Evolutionary conservation across 2,797 vertebrate genomes (phyloP), one percentile per base, ranked within the genome.

Genomic region (Trachops cirrhosus): DNA sequence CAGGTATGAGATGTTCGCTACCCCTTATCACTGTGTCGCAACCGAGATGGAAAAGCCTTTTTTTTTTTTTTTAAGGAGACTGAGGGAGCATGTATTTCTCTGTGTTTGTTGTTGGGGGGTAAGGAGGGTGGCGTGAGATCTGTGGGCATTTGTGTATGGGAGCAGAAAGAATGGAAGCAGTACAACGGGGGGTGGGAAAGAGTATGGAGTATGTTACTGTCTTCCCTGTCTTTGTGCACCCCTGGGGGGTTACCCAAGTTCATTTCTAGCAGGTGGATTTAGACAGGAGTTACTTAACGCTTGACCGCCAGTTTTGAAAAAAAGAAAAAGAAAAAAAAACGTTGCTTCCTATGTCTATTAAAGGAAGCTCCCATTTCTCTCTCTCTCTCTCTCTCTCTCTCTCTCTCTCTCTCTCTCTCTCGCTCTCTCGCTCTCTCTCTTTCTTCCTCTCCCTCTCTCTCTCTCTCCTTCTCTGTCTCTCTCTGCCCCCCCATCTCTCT

Each of bases 1-100:
- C 99, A 99, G 99, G 99, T 99, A 99, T 99, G 99, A 99, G 99
- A 99, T 99, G 99, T 99, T 99, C 99, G 99, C 99, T 99, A 99
- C 99, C 99, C 99, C 99, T 99, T 98, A 98, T 99, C 99, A 99
- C 99, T 99, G 99, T 99, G 99, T 99, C 99, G 99, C 99, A 99
- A 99, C 99, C 98, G 99, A 99, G 99, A 99, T 99, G 99, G 99
- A 99, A 99, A 99, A 98, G 98, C 97, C 98, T 98, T 71, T 97
- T 92, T 54, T 50, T 50, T 50, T 91, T 10, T 59, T 78, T 68
- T 68, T n/a, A 3, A 98, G 98, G 98, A 97, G 97, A 97, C 91
- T 95, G 96, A 98, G 97, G 91, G 92, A 98, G 98, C 98, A 97
- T 98, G 97, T 98, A 98, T 98, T 98, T 98, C 96, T 97, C 97